phyloP scores from a whole-genome alignment of 1,140 invertebrate species.

The Zaprionus taronus region DNA sequence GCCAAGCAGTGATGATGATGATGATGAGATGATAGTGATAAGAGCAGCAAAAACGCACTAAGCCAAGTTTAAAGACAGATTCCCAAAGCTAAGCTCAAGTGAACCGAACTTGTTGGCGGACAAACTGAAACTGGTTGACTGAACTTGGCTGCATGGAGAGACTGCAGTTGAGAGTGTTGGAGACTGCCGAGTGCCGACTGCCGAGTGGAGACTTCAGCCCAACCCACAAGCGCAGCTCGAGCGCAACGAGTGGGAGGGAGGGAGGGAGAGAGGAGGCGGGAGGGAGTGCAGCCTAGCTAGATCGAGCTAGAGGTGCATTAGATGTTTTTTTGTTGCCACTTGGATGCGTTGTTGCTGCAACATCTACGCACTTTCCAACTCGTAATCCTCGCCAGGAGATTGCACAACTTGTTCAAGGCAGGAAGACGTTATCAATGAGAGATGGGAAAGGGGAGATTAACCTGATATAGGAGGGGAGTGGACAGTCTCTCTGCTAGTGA shows the following conservation, averaged over 20 bases:
- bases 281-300: not conserved
- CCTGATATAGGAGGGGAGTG: not conserved
- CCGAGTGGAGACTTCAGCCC: constrained; percentile 25
- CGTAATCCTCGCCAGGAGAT: constrained; percentile 22
- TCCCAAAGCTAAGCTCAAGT: not conserved
- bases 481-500: not conserved
- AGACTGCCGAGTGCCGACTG: constrained; percentile 21
- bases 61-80: not conserved
- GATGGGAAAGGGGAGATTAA: constrained; percentile 1
- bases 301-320: constrained; percentile 2
- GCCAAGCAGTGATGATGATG: not conserved
- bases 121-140: constrained; percentile 72
- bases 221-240: constrained; percentile 57
- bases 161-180: constrained; percentile 26
- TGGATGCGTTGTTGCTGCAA: constrained; percentile 3
- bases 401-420: constrained; percentile 24
- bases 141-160: constrained; percentile 49
- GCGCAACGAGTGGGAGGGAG: constrained; percentile 42
- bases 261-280: not conserved
- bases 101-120: constrained; percentile 69
- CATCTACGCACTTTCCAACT: constrained; percentile 37
- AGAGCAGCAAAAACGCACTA: constrained; percentile 3
- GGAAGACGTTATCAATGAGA: constrained; percentile 23
- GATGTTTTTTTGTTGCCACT: not conserved
- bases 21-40: not conserved